Evolutionary conservation across 2,113 vertebrate genomes (phyloP).

Genomic region (Fregetta grallaria): DNA sequence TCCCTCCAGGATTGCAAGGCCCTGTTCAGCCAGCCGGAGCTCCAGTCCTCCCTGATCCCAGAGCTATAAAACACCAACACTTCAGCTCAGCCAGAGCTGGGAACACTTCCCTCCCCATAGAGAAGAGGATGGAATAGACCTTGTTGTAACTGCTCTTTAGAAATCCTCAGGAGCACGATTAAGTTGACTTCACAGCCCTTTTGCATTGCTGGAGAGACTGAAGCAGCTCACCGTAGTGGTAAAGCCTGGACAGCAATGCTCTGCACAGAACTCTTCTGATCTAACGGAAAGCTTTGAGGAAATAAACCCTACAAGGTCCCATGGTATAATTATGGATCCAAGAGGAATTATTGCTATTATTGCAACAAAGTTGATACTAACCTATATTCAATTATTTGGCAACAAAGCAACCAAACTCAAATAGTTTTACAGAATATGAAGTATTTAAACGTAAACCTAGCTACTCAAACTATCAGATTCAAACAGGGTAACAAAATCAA

Average conservation of each 20-base stretch:
- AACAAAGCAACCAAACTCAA: not conserved
- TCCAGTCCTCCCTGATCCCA: not conserved
- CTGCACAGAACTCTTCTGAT: not conserved
- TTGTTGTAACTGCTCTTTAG: not conserved
- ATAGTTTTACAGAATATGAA: not conserved
- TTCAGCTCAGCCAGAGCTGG: not conserved
- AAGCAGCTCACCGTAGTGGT: rapidly evolving
- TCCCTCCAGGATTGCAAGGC: not conserved
- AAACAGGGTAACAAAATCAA: not conserved
- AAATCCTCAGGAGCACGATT: not conserved
- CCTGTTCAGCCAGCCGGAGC: not conserved
- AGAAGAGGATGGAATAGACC: not conserved
- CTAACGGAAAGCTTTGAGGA: not conserved
- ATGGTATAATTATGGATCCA: not conserved
- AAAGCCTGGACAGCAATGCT: not conserved
- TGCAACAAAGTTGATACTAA: not conserved
- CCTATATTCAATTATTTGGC: not conserved
- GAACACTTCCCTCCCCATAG: not conserved
- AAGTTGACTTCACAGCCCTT: not conserved
- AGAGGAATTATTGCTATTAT: not conserved
- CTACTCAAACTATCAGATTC: not conserved
- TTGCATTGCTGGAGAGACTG: not conserved
- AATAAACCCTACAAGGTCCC: not conserved
- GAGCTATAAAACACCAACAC: not conserved
- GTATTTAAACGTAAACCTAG: not conserved